A percentile compares a stretch with the other conserved stretches of the same genome.
phyloP scores from a whole-genome alignment of 2,797 vertebrate species.

The Anisognathus igniventris region DNA sequence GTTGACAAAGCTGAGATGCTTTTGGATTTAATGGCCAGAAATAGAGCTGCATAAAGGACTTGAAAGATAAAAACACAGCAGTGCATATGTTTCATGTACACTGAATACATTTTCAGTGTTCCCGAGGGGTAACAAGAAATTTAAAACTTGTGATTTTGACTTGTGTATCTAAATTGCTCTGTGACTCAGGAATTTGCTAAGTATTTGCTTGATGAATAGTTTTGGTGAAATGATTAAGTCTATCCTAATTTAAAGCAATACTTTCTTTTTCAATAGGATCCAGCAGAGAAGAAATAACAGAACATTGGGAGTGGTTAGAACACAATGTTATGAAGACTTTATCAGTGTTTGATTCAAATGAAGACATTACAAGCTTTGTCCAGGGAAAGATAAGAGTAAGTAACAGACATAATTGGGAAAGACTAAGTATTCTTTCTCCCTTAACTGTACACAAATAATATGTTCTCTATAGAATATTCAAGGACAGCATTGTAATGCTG shows the following conservation, averaged over 20 bases:
- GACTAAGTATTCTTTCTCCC: not conserved
- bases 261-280: slow-evolving; percentile 77
- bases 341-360: slow-evolving; percentile 93
- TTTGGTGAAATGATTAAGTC: not conserved
- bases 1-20: not conserved
- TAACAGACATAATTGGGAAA: not conserved
- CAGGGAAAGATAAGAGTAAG: slow-evolving; percentile 97
- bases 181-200: not conserved
- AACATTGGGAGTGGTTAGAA: slow-evolving; percentile 97
- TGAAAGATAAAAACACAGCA: not conserved
- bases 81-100: not conserved
- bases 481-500: not conserved
- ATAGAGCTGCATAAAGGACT: not conserved
- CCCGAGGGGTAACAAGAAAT: not conserved
- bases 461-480: not conserved
- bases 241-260: not conserved
- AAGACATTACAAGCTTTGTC: slow-evolving; percentile 97
- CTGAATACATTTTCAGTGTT: not conserved
- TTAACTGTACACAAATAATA: not conserved
- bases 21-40: not conserved
- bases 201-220: not conserved
- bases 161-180: not conserved
- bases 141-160: not conserved
- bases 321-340: slow-evolving; percentile 95
- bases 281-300: slow-evolving; percentile 90